phyloP scores from a whole-genome alignment of 2,797 vertebrate genomes.

The Aselliscus stoliczkanus region DNA sequence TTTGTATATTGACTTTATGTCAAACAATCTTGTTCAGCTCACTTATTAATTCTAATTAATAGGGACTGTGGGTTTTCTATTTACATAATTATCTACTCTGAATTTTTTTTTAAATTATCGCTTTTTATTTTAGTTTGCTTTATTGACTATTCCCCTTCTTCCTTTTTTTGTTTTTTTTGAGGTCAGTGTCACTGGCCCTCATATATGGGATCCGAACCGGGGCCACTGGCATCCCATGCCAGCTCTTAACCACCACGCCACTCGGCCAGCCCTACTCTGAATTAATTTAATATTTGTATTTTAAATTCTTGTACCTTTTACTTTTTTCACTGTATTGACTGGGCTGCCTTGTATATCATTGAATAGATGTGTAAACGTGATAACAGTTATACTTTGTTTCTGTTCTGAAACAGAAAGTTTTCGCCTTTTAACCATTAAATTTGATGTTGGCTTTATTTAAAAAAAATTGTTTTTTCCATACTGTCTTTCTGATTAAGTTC shows the following conservation, averaged over 20 bases:
- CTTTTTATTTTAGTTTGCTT: too few species aligned
- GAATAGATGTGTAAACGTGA: neutral
- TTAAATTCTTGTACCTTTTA: neutral
- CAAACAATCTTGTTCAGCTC: neutral
- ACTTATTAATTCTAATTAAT: neutral
- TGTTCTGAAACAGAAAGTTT: neutral
- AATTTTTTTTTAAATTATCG: too few species aligned
- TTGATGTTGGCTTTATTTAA: neutral
- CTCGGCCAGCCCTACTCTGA: too few species aligned
- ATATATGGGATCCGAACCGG: too few species aligned
- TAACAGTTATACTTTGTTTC: neutral
- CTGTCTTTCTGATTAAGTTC: neutral
- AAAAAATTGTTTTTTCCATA: neutral
- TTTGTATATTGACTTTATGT: neutral
- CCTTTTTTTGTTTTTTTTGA: too few species aligned
- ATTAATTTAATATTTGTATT: neutral
- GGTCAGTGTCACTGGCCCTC: too few species aligned
- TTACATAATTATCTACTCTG: neutral
- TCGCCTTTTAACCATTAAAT: neutral
- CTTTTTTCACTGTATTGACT: neutral
- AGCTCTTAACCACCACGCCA: too few species aligned
- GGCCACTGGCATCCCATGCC: too few species aligned
- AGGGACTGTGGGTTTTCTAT: neutral
- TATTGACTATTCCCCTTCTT: too few species aligned
- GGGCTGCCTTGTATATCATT: neutral